phyloP scores from a whole-genome alignment of 2,888 invertebrate genomes.

The Drosophila borealis region DNA sequence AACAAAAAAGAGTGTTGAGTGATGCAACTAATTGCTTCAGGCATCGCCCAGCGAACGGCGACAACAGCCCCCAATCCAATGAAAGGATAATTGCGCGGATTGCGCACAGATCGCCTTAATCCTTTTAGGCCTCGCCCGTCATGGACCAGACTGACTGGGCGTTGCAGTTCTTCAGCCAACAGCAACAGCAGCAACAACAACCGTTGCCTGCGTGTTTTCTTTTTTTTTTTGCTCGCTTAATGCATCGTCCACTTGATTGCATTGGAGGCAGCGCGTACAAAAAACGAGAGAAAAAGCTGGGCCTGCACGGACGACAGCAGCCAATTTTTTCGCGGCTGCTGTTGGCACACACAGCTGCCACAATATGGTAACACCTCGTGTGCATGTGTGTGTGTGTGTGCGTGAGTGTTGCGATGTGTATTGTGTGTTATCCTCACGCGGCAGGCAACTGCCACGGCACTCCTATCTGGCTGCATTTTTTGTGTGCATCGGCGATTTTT shows the following conservation, averaged over 20 bases:
- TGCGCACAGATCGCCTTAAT: conserved; percentile 82
- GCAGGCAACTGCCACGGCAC: conserved; percentile 48
- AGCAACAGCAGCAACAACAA: conserved; percentile 17
- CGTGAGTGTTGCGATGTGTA: conserved; percentile 1
- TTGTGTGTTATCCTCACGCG: conserved; percentile 50
- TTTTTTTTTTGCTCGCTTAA: conserved; percentile 37
- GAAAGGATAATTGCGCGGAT: conserved; percentile 81
- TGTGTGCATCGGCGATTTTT: conserved; percentile 15
- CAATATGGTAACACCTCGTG: conserved; percentile 56
- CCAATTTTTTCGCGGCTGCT: conserved; percentile 65
- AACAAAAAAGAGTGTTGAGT: conserved; percentile 67
- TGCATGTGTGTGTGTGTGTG: conserved; percentile 19
- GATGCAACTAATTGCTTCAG: conserved; percentile 79
- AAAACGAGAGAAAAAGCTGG: conserved; percentile 21
- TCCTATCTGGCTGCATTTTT: conserved; percentile 43
- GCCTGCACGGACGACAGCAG: conserved; percentile 42
- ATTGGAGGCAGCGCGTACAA: conserved; percentile 49
- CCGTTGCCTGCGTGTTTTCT: conserved; percentile 21
- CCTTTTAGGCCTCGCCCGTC: conserved; percentile 72
- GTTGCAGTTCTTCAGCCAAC: conserved; percentile 40
- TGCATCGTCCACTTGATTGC: conserved; percentile 78
- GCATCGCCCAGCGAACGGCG: conserved; percentile 35
- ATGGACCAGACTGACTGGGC: conserved; percentile 30
- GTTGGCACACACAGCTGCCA: conserved; percentile 57
- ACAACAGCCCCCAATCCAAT: conserved; percentile 53